Conservation (phyloP, 2,113 vertebrate genomes). For the Ammodytes dubius region DNA sequence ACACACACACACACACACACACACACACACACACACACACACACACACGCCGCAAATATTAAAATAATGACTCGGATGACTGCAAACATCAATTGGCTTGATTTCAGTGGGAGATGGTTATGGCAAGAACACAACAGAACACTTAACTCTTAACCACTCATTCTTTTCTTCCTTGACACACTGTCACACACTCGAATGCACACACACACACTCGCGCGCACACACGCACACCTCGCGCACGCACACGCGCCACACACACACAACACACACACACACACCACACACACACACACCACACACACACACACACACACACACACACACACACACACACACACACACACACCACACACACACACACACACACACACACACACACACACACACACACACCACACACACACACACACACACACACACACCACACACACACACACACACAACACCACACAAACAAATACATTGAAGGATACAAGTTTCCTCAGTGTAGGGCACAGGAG, state of each 20-base stretch:
- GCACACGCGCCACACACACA: too few relatives aligned
- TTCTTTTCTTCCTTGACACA: background rate
- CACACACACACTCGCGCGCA: background rate
- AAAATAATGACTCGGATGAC: conserved; percentile 69
- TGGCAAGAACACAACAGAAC: background rate
- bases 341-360: too few relatives aligned
- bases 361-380: background rate
- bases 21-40: too few relatives aligned
- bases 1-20: conserved; percentile 8
- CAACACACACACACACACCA: too few relatives aligned
- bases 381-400: background rate
- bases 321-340: too few relatives aligned
- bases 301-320: too few relatives aligned
- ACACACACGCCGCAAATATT: conserved; percentile 12
- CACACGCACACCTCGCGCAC: too few relatives aligned
- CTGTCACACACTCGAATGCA: background rate
- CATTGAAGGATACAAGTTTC: conserved; percentile 95
- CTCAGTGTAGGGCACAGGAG: conserved; percentile 94
- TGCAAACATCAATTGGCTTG: conserved; percentile 59
- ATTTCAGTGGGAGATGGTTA: conserved; percentile 43
- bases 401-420: background rate
- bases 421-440: background rate
- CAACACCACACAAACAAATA: background rate
- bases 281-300: too few relatives aligned
- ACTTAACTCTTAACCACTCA: background rate